Evolutionary conservation across 2,888 invertebrate species (phyloP).

Genomic region (Dugesia japonica): DNA sequence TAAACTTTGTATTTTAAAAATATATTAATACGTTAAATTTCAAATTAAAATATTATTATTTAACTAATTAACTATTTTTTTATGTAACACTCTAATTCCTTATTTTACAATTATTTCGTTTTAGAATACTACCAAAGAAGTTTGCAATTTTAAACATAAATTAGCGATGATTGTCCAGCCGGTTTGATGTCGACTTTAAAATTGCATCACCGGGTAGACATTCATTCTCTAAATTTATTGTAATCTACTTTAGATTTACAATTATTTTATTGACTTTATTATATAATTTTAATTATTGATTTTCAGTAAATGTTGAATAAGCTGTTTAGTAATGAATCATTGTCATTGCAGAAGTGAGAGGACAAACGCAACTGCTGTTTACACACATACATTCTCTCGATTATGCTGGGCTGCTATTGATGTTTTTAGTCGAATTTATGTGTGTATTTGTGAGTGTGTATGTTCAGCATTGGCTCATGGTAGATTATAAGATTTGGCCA

Average conservation of each 20-base stretch:
- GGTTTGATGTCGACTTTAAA: background rate
- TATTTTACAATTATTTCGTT: too few relatives aligned
- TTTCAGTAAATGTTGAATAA: conserved; percentile 13
- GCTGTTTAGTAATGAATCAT: conserved; percentile 16
- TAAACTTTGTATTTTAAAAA: too few relatives aligned
- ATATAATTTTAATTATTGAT: background rate
- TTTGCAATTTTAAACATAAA: background rate
- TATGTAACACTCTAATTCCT: too few relatives aligned
- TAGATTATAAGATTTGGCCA: conserved; percentile 8
- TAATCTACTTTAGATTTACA: background rate
- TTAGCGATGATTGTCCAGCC: background rate
- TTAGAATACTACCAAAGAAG: too few relatives aligned
- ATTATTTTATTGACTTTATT: background rate
- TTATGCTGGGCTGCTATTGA: background rate
- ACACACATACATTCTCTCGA: background rate
- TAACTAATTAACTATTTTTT: too few relatives aligned
- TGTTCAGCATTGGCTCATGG: conserved; percentile 20
- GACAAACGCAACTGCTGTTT: conserved; percentile 20
- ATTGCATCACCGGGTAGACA: conserved; percentile 3
- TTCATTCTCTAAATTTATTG: conserved; percentile 10
- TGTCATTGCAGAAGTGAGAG: conserved; percentile 20
- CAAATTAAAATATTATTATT: too few relatives aligned
- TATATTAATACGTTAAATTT: too few relatives aligned
- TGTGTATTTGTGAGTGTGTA: background rate
- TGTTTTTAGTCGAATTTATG: background rate